These are phyloP conservation scores for Coremacera marginata DNA, from an alignment of 2,888 invertebrate species.

Conservation along the genomic window DNA sequence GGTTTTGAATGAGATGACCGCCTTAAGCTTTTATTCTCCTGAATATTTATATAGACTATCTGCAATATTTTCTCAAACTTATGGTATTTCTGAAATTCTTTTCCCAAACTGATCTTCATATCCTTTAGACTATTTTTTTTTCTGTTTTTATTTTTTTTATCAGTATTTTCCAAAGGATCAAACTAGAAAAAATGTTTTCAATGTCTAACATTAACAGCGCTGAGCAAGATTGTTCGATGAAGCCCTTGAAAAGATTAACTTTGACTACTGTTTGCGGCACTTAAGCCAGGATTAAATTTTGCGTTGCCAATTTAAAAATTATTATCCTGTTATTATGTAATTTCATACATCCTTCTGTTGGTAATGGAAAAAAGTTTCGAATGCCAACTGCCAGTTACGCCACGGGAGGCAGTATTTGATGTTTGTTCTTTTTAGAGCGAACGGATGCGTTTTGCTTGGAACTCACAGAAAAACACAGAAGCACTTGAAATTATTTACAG, in stretches of 20 bases:
- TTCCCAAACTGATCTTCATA: too few species aligned
- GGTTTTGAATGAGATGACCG: too few species aligned
- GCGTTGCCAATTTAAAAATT: slow-evolving; percentile 38
- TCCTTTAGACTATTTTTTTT: too few species aligned
- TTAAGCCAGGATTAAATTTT: slow-evolving; percentile 37
- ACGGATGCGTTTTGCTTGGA: not conserved
- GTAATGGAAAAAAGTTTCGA: not conserved
- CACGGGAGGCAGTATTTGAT: not conserved
- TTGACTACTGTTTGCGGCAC: slow-evolving; percentile 30
- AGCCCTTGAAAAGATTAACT: slow-evolving; percentile 35
- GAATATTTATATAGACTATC: too few species aligned
- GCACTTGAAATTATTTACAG: slow-evolving; percentile 46
- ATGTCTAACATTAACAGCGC: too few species aligned
- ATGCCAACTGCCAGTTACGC: not conserved
- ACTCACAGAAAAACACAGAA: not conserved
- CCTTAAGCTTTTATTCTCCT: too few species aligned
- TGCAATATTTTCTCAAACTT: too few species aligned
- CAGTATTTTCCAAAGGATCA: too few species aligned
- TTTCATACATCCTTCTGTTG: slow-evolving; percentile 48
- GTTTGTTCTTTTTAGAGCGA: not conserved
- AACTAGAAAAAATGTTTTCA: too few species aligned
- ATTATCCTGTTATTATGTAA: slow-evolving; percentile 59
- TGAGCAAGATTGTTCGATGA: not conserved
- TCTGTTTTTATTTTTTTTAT: too few species aligned
- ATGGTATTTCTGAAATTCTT: too few species aligned